Conservation (phyloP, 2,888 invertebrate genomes). For the Caenorhabditis sp. region DNA sequence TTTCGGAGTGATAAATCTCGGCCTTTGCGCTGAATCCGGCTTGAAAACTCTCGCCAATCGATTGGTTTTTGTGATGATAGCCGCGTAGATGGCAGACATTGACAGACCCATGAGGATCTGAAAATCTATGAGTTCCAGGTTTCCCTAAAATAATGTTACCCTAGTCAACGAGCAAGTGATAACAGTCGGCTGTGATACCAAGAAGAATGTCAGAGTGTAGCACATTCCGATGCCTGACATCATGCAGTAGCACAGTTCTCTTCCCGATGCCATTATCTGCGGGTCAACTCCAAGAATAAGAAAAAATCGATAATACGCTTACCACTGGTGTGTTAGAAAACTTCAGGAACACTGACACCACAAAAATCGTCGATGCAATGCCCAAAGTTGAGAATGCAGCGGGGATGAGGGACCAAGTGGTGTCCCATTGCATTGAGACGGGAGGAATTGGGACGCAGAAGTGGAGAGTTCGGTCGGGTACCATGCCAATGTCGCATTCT, state of each 20-base stretch:
- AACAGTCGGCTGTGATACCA: conserved; percentile 87
- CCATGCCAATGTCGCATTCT: conserved; percentile 87
- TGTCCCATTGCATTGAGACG: conserved; percentile 85
- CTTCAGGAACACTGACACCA: conserved; percentile 87
- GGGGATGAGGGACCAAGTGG: conserved; percentile 88
- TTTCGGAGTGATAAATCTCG: conserved; percentile 89
- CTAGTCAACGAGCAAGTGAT: conserved; percentile 86
- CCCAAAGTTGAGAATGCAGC: conserved; percentile 87
- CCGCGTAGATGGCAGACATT: conserved; percentile 89
- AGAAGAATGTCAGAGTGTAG: conserved; percentile 88
- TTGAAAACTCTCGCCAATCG: conserved; percentile 89
- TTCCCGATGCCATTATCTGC: conserved; percentile 89
- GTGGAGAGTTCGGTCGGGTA: conserved; percentile 87
- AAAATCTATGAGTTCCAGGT: too few species aligned
- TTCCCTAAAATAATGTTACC: too few species aligned
- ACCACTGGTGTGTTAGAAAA: conserved; percentile 87
- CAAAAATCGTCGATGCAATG: conserved; percentile 86
- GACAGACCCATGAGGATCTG: conserved; percentile 86
- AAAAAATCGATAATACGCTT: too few species aligned
- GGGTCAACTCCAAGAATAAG: too few species aligned
- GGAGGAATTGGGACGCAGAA: conserved; percentile 86
- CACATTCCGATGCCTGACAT: conserved; percentile 87
- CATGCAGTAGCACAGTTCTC: conserved; percentile 89
- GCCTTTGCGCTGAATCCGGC: conserved; percentile 88
- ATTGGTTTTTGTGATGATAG: conserved; percentile 89